Evolutionary conservation across 2,113 vertebrate genomes (phyloP).

Genomic region (Orientallactaga bullata): DNA sequence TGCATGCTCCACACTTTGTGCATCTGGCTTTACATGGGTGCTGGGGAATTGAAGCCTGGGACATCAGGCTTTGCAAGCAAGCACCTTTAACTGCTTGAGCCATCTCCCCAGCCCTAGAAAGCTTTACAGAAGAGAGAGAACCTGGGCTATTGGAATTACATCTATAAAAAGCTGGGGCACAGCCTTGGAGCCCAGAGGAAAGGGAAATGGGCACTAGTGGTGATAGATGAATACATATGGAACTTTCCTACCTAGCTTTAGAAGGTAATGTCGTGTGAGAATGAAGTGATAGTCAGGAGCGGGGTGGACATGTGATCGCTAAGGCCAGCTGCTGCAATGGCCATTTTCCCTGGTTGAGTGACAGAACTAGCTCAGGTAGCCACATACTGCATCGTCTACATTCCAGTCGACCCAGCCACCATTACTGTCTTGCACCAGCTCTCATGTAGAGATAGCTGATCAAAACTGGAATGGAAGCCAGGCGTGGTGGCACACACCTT

Average conservation of each 20-base stretch:
- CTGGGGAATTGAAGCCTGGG: no score
- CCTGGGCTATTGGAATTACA: neutral
- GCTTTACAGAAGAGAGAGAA: neutral
- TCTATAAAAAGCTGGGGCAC: neutral
- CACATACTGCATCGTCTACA: neutral
- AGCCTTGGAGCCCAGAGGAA: neutral
- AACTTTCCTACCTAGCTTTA: neutral
- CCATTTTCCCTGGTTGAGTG: neutral
- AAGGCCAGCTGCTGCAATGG: neutral
- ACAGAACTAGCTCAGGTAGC: neutral
- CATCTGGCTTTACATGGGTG: no score
- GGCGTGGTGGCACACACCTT: no score
- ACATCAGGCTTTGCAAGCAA: no score
- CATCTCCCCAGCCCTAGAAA: no score
- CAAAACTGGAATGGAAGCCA: neutral
- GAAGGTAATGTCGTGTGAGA: neutral
- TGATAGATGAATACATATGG: neutral
- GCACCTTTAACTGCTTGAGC: no score
- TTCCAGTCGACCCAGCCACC: neutral
- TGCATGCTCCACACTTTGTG: no score
- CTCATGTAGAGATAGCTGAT: neutral
- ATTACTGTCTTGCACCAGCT: neutral
- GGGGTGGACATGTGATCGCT: neutral
- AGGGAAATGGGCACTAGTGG: neutral
- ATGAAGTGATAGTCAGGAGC: neutral